Conservation (phyloP, 2,113 vertebrate species). For the Trichechus manatus region DNA sequence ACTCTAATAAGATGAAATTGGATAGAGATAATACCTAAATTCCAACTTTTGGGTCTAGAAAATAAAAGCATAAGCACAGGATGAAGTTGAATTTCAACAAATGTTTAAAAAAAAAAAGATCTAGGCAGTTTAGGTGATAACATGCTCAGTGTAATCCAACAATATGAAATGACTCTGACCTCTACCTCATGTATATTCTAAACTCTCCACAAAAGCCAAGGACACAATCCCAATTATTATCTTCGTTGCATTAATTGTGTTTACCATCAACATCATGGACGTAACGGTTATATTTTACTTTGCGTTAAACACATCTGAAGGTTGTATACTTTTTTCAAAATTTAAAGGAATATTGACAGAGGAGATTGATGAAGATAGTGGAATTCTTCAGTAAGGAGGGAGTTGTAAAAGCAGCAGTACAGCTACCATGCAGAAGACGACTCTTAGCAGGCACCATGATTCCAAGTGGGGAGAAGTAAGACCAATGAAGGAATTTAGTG, state of each 20-base stretch:
- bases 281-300: not conserved
- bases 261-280: not conserved
- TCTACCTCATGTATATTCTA: not conserved
- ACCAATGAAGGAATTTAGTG: not conserved
- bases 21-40: not conserved
- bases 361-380: not conserved
- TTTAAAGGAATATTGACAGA: not conserved
- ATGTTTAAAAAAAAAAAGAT: not conserved
- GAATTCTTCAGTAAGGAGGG: not conserved
- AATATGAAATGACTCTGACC: not conserved
- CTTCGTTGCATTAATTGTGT: constrained; percentile 11
- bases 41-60: not conserved
- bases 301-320: constrained; percentile 20
- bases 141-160: not conserved
- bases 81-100: not conserved
- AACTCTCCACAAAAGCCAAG: not conserved
- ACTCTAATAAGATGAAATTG: not conserved
- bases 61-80: not conserved
- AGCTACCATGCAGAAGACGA: not conserved
- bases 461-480: not conserved
- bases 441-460: not conserved
- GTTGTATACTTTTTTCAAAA: not conserved
- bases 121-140: not conserved
- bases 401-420: not conserved
- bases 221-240: not conserved